These are phyloP conservation scores for Cardiocondyla obscurior DNA, from an alignment of 1,140 invertebrate genomes.

Conservation along the genomic window DNA sequence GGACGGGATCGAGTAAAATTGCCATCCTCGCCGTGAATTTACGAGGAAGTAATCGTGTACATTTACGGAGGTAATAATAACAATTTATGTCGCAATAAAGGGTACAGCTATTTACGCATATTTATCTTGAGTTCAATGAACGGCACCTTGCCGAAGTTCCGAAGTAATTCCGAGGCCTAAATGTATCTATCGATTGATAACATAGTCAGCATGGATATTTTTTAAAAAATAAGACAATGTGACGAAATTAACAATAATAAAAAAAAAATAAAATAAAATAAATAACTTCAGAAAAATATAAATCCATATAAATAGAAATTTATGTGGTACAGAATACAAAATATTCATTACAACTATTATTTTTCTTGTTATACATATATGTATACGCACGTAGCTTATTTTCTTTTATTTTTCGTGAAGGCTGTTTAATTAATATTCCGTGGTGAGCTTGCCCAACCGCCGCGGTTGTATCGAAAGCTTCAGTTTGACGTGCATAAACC, in stretches of 20 bases:
- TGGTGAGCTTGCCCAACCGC: neutral
- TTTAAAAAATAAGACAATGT: too few relatives aligned
- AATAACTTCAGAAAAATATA: neutral
- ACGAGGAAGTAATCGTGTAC: constrained; percentile 39
- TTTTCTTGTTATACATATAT: neutral
- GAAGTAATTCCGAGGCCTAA: neutral
- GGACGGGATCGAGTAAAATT: constrained; percentile 38
- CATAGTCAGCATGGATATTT: neutral
- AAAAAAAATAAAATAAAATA: neutral
- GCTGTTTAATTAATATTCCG: neutral
- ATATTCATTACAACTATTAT: too few relatives aligned
- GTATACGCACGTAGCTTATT: too few relatives aligned
- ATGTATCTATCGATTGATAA: neutral
- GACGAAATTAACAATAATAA: too few relatives aligned
- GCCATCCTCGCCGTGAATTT: constrained; percentile 38
- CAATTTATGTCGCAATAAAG: constrained; percentile 25
- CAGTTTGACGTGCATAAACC: constrained; percentile 67
- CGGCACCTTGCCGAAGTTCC: neutral
- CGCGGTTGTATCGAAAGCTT: constrained; percentile 49
- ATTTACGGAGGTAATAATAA: constrained; percentile 59
- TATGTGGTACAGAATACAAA: neutral
- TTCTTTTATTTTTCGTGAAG: neutral
- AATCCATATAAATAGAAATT: neutral
- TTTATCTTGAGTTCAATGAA: constrained; percentile 34
- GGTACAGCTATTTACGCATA: constrained; percentile 18